Conservation (phyloP, 2,797 vertebrate genomes). For the Rhinoraja longicauda region DNA sequence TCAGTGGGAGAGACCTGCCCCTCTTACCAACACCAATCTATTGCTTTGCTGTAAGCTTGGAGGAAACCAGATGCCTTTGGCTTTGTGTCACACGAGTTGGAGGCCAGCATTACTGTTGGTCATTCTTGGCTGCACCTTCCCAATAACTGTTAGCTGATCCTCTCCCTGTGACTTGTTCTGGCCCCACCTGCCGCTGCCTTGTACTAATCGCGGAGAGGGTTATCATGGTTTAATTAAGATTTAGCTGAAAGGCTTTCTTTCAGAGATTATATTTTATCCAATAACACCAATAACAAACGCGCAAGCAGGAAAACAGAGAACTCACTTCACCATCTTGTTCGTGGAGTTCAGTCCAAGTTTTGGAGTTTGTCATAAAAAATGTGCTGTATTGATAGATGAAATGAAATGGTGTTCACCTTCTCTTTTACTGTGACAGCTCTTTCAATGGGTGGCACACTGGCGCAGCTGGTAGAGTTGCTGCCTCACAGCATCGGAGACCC, state of each 20-base stretch:
- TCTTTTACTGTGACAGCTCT: background rate
- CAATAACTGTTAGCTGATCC: background rate
- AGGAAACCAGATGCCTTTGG: slow-evolving; percentile 1
- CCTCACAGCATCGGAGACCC: too few species aligned
- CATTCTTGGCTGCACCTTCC: background rate
- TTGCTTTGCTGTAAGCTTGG: background rate
- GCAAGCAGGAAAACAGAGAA: background rate
- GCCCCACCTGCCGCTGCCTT: background rate
- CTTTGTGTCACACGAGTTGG: background rate
- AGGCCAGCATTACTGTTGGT: background rate
- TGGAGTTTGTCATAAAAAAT: background rate
- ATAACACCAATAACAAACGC: background rate
- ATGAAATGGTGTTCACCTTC: background rate
- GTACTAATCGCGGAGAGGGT: background rate
- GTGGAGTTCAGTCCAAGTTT: background rate
- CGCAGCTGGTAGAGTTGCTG: too few species aligned
- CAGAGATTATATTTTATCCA: background rate
- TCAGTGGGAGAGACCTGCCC: too few species aligned
- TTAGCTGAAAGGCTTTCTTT: background rate
- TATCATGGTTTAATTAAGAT: slow-evolving; percentile 8
- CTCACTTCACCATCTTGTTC: background rate
- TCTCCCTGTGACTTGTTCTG: background rate
- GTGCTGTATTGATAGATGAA: background rate
- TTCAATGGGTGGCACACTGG: background rate
- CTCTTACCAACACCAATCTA: background rate